Base-by-base conservation (phyloP, 1,140 invertebrate genomes). In the Aradophagus sp. region DNA sequence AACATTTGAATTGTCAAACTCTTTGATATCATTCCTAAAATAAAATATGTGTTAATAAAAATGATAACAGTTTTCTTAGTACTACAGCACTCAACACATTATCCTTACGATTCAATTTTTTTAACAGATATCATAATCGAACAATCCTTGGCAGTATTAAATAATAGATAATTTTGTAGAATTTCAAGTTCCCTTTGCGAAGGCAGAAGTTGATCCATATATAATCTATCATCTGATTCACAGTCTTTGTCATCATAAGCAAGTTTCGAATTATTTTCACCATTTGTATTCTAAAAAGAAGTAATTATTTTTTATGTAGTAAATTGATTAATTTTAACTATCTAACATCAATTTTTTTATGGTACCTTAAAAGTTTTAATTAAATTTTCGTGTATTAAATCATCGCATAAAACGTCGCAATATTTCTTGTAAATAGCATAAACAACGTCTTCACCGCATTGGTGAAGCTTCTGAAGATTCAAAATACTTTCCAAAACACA, bases 111-210 rank as follows among this genome's bases (percentile, higher is more conserved):
- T 36, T 81, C 47, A 17, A 81, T 62, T 78, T 80, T 75, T 55
- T 79, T 82, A 75, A 89, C 88, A 15, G 86, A 77, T 17, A 89
- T 80, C 65, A 89, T 82, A 61, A 89, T 86, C 0, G 88, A 89
- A 61, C 88, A 89, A 75, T 89, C 88, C 62, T 84, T 88, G 0
- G 87, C 87, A 4, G 84, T 87, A 6, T 84, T 80, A 16, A 86
- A 87, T 17, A 89, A 59, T 38, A 89, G 76, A 72, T 89, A 89
- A 70, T 84, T 84, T 39, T 86, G 80, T 12, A 89, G 63, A 47
- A 77, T 70, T 12, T 15, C 29, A 0, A 77, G 34, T 41, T 75
- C 65, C 6, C 23, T 16, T 11, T 44, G 13, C 6, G 45, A 48
- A 2, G 61, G 35, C 26, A 8, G 27, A 5, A 45, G 23, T 53